Conservation (phyloP, 2,113 vertebrate genomes). For the Phyllostomus hastatus region DNA sequence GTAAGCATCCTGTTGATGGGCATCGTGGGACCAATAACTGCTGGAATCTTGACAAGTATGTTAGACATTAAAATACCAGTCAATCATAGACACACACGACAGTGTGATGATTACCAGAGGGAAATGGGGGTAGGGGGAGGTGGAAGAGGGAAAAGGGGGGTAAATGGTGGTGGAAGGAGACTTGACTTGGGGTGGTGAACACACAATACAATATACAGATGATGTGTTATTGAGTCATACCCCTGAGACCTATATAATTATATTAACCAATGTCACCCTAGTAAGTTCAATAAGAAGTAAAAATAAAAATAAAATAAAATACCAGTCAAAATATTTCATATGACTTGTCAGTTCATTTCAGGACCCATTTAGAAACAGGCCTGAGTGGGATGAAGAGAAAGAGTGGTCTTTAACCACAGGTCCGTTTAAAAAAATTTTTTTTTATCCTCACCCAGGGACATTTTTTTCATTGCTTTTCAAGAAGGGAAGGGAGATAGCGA, state of each 20-base stretch:
- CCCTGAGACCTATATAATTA: too few relatives aligned
- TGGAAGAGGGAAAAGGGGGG: too few relatives aligned
- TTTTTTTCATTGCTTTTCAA: too few relatives aligned
- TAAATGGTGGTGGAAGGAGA: too few relatives aligned
- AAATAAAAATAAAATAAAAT: neutral
- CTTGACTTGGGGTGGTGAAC: too few relatives aligned
- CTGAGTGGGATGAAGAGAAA: neutral
- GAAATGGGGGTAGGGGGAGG: too few relatives aligned
- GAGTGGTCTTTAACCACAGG: neutral
- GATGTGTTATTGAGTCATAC: too few relatives aligned
- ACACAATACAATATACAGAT: too few relatives aligned
- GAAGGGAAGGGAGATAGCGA: too few relatives aligned
- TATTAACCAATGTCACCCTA: too few relatives aligned
- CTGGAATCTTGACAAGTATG: slow-evolving; percentile 96
- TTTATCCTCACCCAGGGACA: neutral
- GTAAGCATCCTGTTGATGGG: slow-evolving; percentile 95
- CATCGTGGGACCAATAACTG: slow-evolving; percentile 93
- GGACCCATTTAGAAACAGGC: neutral
- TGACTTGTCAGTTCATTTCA: slow-evolving; percentile 31
- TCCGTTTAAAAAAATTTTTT: neutral
- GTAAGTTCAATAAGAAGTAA: too few relatives aligned
- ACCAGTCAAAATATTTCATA: neutral
- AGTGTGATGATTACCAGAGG: too few relatives aligned
- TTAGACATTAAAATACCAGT: slow-evolving; percentile 38
- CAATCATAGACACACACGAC: neutral